Percentiles rank a stretch among this genome's conserved stretches.
These are phyloP conservation scores for Sorex araneus DNA, from an alignment of 2,113 vertebrate species.

Conservation along the genomic window DNA sequence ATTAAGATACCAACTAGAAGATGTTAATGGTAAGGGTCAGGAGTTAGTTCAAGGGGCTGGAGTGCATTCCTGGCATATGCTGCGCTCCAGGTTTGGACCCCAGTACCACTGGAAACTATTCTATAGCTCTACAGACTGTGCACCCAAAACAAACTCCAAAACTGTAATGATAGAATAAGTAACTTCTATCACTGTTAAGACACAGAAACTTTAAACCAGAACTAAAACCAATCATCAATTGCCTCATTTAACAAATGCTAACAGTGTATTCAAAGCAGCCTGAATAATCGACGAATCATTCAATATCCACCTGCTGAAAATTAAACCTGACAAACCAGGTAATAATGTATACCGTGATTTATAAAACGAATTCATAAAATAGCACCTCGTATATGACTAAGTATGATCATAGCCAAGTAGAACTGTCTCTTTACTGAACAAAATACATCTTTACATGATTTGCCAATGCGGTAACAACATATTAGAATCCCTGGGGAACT, in stretches of 20 bases:
- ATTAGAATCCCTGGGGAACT: not conserved
- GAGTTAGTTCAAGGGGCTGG: no score
- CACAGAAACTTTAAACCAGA: no score
- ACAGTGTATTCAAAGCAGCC: not conserved
- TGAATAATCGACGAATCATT: not conserved
- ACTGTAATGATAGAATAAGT: conserved; percentile 1
- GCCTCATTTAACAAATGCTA: not conserved
- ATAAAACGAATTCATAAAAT: conserved; percentile 4
- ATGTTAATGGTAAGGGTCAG: not conserved
- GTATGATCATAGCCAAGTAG: conserved; percentile 6
- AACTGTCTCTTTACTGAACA: conserved; percentile 1
- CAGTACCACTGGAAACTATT: no score
- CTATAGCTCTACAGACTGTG: no score
- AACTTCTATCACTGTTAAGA: no score
- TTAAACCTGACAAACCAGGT: conserved; percentile 22
- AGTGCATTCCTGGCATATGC: no score
- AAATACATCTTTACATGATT: not conserved
- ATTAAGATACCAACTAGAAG: not conserved
- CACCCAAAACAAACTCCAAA: not conserved
- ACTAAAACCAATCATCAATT: not conserved
- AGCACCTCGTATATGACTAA: not conserved
- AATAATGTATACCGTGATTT: conserved; percentile 1
- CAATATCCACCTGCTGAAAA: conserved; percentile 23
- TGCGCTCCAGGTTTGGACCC: no score
- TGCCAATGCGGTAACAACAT: not conserved